These are phyloP conservation scores for Drosophila rufa DNA, from an alignment of 1,140 invertebrate genomes.

Conservation along the genomic window DNA sequence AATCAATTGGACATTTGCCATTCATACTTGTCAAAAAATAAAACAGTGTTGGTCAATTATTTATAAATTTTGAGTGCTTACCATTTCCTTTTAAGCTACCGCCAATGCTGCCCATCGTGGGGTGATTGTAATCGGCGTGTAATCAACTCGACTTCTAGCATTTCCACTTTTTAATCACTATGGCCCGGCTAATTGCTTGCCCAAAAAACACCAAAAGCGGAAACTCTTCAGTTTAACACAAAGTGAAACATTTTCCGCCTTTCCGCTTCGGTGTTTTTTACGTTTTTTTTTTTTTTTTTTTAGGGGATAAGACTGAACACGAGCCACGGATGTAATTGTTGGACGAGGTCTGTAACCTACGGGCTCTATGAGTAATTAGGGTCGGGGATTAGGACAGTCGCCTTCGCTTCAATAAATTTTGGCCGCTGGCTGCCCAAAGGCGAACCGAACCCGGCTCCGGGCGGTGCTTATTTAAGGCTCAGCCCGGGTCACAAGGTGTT, in stretches of 20 bases:
- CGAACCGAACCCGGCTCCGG: slow-evolving; percentile 24
- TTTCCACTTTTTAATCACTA: slow-evolving; percentile 47
- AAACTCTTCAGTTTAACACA: slow-evolving; percentile 55
- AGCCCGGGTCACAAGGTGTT: slow-evolving; percentile 49
- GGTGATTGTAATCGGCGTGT: slow-evolving; percentile 31
- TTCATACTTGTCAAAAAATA: neutral
- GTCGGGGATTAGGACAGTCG: slow-evolving; percentile 74
- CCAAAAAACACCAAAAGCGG: slow-evolving; percentile 46
- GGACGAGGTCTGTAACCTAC: slow-evolving; percentile 46
- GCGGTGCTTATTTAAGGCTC: slow-evolving; percentile 44
- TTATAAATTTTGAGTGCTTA: neutral
- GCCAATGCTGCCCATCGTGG: neutral
- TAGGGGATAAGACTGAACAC: slow-evolving; percentile 41
- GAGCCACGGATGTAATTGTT: slow-evolving; percentile 68
- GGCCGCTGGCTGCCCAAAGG: slow-evolving; percentile 44
- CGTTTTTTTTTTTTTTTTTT: slow-evolving; percentile 19
- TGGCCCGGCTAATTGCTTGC: slow-evolving; percentile 57
- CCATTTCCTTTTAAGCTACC: neutral
- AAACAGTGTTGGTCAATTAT: neutral
- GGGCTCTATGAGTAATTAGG: slow-evolving; percentile 77
- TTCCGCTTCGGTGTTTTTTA: slow-evolving; percentile 39
- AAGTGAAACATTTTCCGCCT: slow-evolving; percentile 73
- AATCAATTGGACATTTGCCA: neutral
- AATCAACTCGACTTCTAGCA: slow-evolving; percentile 44
- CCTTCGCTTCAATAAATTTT: slow-evolving; percentile 73